Evolutionary conservation across 1,140 invertebrate species (phyloP).

Genomic region (Apis florea): DNA sequence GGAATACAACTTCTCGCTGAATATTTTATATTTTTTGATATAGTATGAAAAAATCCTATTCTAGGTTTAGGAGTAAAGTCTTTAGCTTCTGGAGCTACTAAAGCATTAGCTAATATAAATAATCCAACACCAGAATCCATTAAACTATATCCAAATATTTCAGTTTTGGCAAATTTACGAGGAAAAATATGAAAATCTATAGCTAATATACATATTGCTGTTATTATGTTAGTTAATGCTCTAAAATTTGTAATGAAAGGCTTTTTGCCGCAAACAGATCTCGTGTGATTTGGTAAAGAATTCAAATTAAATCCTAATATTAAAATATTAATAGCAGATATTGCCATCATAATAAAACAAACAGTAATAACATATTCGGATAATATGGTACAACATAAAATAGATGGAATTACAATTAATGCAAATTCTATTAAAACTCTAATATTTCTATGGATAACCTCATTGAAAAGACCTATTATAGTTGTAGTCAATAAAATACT

Average conservation of each 20-base stretch:
- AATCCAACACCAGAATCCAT: constrained; percentile 98
- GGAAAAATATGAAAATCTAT: constrained; percentile 96
- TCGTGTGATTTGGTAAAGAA: constrained; percentile 40
- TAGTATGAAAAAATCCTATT: constrained; percentile 56
- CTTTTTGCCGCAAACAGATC: constrained; percentile 49
- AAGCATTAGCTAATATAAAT: constrained; percentile 92
- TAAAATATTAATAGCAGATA: constrained; percentile 58
- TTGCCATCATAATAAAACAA: constrained; percentile 54
- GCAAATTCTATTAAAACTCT: constrained; percentile 79
- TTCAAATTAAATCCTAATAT: constrained; percentile 60
- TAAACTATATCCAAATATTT: constrained; percentile 91
- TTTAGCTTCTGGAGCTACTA: constrained; percentile 85
- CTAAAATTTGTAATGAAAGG: constrained; percentile 86
- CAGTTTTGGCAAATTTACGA: constrained; percentile 91
- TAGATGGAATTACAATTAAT: constrained; percentile 79
- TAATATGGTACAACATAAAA: constrained; percentile 80
- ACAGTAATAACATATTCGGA: constrained; percentile 66
- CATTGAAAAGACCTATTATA: constrained; percentile 53
- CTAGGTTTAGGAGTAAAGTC: constrained; percentile 73
- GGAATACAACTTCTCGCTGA: constrained; percentile 78
- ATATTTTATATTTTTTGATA: constrained; percentile 68
- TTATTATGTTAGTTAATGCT: constrained; percentile 87
- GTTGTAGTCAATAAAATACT: constrained; percentile 71
- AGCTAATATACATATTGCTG: constrained; percentile 92
- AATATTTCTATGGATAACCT: constrained; percentile 52